These are phyloP conservation scores for Drosophila kanapiae DNA, from an alignment of 1,140 invertebrate species.

Conservation along the genomic window DNA sequence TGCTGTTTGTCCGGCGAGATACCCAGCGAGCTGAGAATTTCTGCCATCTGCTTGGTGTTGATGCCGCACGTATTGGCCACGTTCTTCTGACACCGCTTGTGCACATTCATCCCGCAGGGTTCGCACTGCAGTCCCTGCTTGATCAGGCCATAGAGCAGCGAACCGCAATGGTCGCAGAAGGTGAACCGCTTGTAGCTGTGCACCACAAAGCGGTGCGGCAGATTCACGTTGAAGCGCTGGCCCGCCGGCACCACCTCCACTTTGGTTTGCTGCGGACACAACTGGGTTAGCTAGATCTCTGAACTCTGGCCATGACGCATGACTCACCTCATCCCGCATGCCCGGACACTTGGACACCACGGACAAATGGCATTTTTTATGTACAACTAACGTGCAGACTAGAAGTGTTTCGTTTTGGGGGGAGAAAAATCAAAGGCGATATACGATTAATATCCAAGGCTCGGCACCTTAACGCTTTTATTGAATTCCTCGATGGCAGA, in stretches of 20 bases:
- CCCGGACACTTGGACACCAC: slow-evolving; percentile 98
- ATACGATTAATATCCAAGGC: slow-evolving; percentile 38
- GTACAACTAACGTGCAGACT: slow-evolving; percentile 99
- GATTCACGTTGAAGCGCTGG: slow-evolving; percentile 98
- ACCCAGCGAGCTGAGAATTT: slow-evolving; percentile 95
- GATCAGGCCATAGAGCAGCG: slow-evolving; percentile 95
- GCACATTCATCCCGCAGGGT: slow-evolving; percentile 98
- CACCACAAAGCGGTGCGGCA: slow-evolving; percentile 96
- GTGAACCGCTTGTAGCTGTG: slow-evolving; percentile 99
- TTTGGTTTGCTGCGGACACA: slow-evolving; percentile 72
- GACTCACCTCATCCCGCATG: slow-evolving; percentile 94
- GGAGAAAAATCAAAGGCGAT: slow-evolving; percentile 47
- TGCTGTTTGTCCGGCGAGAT: slow-evolving; percentile 95
- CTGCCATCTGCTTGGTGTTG: slow-evolving; percentile 98
- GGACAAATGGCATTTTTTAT: slow-evolving; percentile 97
- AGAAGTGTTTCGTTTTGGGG: slow-evolving; percentile 83
- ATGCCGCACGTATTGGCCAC: slow-evolving; percentile 99
- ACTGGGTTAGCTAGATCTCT: slow-evolving; percentile 1
- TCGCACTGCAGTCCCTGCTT: slow-evolving; percentile 99
- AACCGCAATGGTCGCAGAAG: slow-evolving; percentile 99
- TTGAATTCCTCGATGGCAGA: slow-evolving; percentile 13
- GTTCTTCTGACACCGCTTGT: slow-evolving; percentile 99
- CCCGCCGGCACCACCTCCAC: slow-evolving; percentile 86
- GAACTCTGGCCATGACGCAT: not conserved
- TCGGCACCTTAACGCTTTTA: not conserved